Conservation (phyloP, 1,140 invertebrate species). For the Lucilia sericata region DNA sequence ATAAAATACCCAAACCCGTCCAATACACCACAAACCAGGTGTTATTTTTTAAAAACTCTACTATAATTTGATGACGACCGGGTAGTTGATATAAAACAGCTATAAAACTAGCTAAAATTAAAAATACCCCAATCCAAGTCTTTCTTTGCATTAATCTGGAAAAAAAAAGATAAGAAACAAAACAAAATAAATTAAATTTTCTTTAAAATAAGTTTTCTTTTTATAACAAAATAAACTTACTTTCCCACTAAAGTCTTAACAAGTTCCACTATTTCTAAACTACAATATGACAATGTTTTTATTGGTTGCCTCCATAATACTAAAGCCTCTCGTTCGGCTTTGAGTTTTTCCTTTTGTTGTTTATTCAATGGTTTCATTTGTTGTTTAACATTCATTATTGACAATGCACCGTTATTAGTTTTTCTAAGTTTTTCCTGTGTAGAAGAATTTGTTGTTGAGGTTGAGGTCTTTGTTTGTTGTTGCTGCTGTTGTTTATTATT, state of each 20-base stretch:
- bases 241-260: constrained; percentile 72
- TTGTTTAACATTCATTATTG: constrained; percentile 39
- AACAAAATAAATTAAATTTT: no score
- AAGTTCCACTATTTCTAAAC: constrained; percentile 78
- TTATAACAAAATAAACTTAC: constrained; percentile 55
- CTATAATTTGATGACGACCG: constrained; percentile 69
- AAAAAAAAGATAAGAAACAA: constrained; percentile 38
- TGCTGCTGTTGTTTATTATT: constrained; percentile 47
- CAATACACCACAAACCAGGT: constrained; percentile 90
- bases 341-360: constrained; percentile 67
- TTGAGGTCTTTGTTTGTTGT: constrained; percentile 50
- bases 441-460: constrained; percentile 44
- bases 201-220: no score
- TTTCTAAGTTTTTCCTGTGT: constrained; percentile 47
- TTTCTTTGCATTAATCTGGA: constrained; percentile 71
- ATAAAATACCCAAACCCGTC: constrained; percentile 94
- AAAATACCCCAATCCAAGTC: constrained; percentile 65
- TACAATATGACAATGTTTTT: constrained; percentile 85
- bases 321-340: constrained; percentile 73
- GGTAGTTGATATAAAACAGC: constrained; percentile 67
- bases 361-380: constrained; percentile 51
- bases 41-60: constrained; percentile 69
- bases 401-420: constrained; percentile 29
- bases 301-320: constrained; percentile 90
- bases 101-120: constrained; percentile 68